phyloP scores from a whole-genome alignment of 2,113 vertebrate species.

The Rhynchopsitta pachyrhyncha region DNA sequence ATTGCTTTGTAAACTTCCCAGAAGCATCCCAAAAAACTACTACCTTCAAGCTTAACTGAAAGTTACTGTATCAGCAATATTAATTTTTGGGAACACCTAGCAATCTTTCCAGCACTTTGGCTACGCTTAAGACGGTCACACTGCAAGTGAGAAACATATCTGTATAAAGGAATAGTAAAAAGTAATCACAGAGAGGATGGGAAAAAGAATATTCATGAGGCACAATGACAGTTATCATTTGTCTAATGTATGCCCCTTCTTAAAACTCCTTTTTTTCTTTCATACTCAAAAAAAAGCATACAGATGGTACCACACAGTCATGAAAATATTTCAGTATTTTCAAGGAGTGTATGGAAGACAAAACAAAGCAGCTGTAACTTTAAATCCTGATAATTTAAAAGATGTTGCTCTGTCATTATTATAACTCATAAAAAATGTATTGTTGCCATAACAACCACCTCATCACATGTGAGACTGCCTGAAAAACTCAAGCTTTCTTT shows the following conservation, averaged over 20 bases:
- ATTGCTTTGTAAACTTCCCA: background rate
- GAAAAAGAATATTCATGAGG: background rate
- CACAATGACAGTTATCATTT: background rate
- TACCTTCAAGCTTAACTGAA: background rate
- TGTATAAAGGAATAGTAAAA: background rate
- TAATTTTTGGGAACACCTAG: background rate
- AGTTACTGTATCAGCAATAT: background rate
- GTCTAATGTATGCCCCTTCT: background rate
- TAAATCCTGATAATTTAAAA: conserved; percentile 59
- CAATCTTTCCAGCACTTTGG: background rate
- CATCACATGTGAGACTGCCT: conserved; percentile 41
- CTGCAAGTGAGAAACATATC: background rate
- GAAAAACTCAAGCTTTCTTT: conserved; percentile 23
- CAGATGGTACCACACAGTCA: background rate
- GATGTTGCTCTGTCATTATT: conserved; percentile 58
- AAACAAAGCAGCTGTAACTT: conserved; percentile 48
- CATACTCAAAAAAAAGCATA: background rate
- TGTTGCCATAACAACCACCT: conserved; percentile 69
- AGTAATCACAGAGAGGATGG: background rate
- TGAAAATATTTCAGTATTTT: background rate
- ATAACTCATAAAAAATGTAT: conserved; percentile 74
- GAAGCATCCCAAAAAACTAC: background rate
- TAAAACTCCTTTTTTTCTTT: background rate
- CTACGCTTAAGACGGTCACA: background rate
- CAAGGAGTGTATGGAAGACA: background rate